Evolutionary conservation across 1,140 invertebrate species (phyloP).

Genomic region (Zaprionus gabonicus): DNA sequence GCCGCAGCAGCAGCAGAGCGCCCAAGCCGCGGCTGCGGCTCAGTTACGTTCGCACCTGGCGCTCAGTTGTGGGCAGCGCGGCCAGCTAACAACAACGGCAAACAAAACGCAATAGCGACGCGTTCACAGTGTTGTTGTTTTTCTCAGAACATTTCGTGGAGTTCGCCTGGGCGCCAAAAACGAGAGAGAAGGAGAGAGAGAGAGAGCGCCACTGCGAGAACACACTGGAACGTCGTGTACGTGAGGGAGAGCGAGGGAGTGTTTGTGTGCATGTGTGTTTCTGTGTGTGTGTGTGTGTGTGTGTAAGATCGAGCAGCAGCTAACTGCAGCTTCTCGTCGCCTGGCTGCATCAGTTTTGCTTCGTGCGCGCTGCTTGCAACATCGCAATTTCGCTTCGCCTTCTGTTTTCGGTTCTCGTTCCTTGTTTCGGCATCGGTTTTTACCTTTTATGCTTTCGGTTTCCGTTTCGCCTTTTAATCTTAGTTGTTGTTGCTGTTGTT

Average conservation of each 20-base stretch:
- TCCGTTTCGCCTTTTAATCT: slow-evolving; percentile 17
- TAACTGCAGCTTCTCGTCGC: slow-evolving; percentile 55
- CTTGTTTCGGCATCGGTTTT: slow-evolving; percentile 16
- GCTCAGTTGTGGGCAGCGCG: slow-evolving; percentile 70
- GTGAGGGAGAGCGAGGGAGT: slow-evolving; percentile 35
- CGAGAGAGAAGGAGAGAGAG: slow-evolving; percentile 17
- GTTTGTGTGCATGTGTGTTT: neutral
- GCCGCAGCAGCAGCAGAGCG: slow-evolving; percentile 31
- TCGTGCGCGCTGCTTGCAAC: slow-evolving; percentile 67
- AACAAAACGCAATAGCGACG: slow-evolving; percentile 51
- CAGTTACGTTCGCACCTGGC: slow-evolving; percentile 62
- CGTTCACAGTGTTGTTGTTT: slow-evolving; percentile 30
- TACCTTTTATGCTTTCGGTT: slow-evolving; percentile 21
- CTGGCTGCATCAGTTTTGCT: slow-evolving; percentile 70
- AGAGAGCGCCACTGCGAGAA: slow-evolving; percentile 22
- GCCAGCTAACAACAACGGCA: slow-evolving; percentile 69
- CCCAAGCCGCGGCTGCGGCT: slow-evolving; percentile 44
- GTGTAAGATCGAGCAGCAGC: slow-evolving; percentile 47
- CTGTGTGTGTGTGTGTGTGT: slow-evolving; percentile 21
- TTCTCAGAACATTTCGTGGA: slow-evolving; percentile 56
- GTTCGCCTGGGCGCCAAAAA: slow-evolving; percentile 15
- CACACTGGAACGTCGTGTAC: slow-evolving; percentile 14
- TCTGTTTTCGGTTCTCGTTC: slow-evolving; percentile 16
- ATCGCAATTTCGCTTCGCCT: slow-evolving; percentile 36
- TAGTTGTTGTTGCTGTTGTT: neutral